These are phyloP conservation scores for Glaucidium brasilianum DNA, from an alignment of 2,113 vertebrate species.

Conservation along the genomic window DNA sequence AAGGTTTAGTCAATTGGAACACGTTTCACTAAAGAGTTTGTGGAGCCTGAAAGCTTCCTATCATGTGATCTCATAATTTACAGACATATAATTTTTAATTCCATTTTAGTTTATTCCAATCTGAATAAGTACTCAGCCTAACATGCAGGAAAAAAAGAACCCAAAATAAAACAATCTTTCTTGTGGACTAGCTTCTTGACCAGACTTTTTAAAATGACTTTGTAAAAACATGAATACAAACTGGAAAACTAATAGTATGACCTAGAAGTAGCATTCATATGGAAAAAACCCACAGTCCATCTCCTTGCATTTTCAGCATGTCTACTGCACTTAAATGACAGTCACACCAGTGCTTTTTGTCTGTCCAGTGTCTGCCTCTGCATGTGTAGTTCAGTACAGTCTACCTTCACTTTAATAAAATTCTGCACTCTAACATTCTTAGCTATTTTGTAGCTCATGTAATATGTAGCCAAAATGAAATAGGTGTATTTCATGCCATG, in stretches of 20 bases:
- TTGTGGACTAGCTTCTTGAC: not conserved
- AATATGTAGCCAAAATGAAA: not conserved
- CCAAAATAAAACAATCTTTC: not conserved
- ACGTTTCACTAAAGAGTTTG: not conserved
- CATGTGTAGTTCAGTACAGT: not conserved
- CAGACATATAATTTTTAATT: not conserved
- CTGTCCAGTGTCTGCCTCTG: not conserved
- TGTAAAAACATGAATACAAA: not conserved
- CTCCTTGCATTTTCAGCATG: not conserved
- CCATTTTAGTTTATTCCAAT: not conserved
- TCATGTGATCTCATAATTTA: not conserved
- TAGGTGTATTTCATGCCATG: not conserved
- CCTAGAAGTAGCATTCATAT: not conserved
- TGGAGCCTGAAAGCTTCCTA: not conserved
- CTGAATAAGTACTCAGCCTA: not conserved
- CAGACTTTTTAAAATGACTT: not conserved
- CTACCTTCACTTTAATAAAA: not conserved
- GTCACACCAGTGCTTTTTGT: not conserved
- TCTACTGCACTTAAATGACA: not conserved
- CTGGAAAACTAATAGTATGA: not conserved
- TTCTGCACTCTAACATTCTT: not conserved
- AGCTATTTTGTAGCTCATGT: not conserved
- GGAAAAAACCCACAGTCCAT: not conserved
- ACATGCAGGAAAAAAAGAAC: not conserved
- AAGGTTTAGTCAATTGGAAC: not conserved